phyloP scores from a whole-genome alignment of 2,888 invertebrate species.

The Shargacucullia verbasci region DNA sequence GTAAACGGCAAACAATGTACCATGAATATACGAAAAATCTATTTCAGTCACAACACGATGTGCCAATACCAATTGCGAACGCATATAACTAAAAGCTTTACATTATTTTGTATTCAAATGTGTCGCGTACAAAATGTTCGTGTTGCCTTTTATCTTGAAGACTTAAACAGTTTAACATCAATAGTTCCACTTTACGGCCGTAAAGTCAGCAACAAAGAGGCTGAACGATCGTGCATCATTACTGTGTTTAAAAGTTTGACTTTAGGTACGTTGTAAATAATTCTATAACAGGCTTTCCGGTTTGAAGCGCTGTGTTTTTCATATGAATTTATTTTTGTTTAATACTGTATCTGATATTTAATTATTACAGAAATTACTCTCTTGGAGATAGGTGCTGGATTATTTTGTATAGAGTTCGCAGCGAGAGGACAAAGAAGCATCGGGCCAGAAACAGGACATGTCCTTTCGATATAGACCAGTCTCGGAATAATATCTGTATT shows the following conservation, averaged over 20 bases:
- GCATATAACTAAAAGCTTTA: slow-evolving; percentile 30
- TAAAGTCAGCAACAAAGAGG: slow-evolving; percentile 54
- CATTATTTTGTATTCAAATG: slow-evolving; percentile 34
- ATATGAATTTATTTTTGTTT: not conserved
- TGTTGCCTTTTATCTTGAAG: slow-evolving; percentile 43
- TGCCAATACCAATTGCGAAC: slow-evolving; percentile 31
- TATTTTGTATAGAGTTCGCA: no score
- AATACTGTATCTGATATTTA: no score
- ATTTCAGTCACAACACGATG: slow-evolving; percentile 50
- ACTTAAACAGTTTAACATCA: slow-evolving; percentile 37
- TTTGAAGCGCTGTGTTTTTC: slow-evolving; percentile 11
- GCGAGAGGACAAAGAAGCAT: no score
- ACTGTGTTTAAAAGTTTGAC: slow-evolving; percentile 46
- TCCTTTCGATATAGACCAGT: no score
- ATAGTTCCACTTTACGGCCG: slow-evolving; percentile 36
- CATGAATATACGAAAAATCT: slow-evolving; percentile 29
- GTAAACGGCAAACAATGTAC: slow-evolving; percentile 14
- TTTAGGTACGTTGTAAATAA: slow-evolving; percentile 50
- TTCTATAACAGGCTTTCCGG: slow-evolving; percentile 19
- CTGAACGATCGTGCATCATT: slow-evolving; percentile 36
- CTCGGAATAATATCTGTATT: no score
- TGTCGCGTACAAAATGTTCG: slow-evolving; percentile 20
- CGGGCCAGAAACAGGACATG: no score
- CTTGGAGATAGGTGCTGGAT: no score
- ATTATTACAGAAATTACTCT: no score